These are phyloP conservation scores for Ataeniobius toweri DNA, from an alignment of 2,797 vertebrate species.

Conservation along the genomic window DNA sequence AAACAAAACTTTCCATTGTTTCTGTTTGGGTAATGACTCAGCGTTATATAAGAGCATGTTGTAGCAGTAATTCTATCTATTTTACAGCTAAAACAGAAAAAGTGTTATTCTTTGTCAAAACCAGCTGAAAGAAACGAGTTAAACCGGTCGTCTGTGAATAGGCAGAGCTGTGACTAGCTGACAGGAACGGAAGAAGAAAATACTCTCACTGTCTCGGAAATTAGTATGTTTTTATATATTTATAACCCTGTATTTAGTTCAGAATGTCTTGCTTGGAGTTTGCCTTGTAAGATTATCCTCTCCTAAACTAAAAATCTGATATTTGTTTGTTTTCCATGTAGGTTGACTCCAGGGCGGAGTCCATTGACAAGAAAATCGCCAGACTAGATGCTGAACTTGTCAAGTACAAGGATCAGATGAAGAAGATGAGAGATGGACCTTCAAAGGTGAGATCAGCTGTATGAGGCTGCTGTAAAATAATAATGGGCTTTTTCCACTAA, in stretches of 20 bases:
- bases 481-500: background rate
- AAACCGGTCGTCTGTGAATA: slow-evolving; percentile 40
- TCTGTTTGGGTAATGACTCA: slow-evolving; percentile 22
- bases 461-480: background rate
- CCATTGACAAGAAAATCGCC: slow-evolving; percentile 95
- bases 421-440: slow-evolving; percentile 98
- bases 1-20: slow-evolving; percentile 8
- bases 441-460: slow-evolving; percentile 86
- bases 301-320: background rate
- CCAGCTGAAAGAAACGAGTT: slow-evolving; percentile 45
- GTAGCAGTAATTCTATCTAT: background rate
- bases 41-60: slow-evolving; percentile 11
- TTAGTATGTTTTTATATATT: background rate
- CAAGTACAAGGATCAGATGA: slow-evolving; percentile 99
- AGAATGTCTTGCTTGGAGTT: background rate
- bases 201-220: background rate
- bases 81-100: background rate
- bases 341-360: slow-evolving; percentile 95
- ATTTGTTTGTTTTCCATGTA: slow-evolving; percentile 48
- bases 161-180: slow-evolving; percentile 13
- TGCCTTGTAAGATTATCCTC: background rate
- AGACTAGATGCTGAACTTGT: slow-evolving; percentile 91
- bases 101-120: background rate
- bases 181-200: background rate
- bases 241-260: background rate